These are phyloP conservation scores for Halcyon senegalensis DNA, from an alignment of 2,113 vertebrate genomes.

Conservation along the genomic window DNA sequence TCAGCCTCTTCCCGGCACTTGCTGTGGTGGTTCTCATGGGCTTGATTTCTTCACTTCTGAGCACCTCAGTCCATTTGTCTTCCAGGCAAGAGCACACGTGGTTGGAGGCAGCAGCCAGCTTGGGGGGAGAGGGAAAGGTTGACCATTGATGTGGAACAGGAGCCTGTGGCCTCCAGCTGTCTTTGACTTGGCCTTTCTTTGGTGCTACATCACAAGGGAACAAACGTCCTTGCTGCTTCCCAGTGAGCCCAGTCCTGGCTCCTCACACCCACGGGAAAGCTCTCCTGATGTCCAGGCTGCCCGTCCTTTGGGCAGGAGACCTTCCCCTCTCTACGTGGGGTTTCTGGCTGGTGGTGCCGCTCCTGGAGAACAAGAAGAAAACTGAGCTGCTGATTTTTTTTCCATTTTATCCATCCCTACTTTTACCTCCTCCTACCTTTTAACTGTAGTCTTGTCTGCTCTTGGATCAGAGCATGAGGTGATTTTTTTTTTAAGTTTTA, in stretches of 20 bases:
- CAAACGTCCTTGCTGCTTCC: neutral
- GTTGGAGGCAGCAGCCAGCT: neutral
- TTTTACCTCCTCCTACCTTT: neutral
- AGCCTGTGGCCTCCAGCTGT: neutral
- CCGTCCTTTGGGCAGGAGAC: neutral
- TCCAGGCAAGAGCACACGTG: neutral
- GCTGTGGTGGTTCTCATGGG: rapidly evolving
- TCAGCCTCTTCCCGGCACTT: neutral
- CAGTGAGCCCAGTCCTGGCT: neutral
- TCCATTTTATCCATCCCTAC: neutral
- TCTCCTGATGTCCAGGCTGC: neutral
- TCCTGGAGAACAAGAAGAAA: neutral
- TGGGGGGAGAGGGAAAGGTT: neutral
- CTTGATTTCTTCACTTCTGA: neutral
- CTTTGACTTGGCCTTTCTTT: neutral
- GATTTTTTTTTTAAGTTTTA: neutral
- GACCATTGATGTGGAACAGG: neutral
- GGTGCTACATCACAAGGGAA: neutral
- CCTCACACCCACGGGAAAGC: neutral
- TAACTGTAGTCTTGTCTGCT: neutral
- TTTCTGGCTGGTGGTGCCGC: neutral
- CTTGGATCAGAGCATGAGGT: neutral
- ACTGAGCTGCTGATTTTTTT: neutral
- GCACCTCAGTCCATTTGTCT: rapidly evolving
- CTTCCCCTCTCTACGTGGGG: neutral